Evolutionary conservation across 2,888 invertebrate genomes (phyloP).

Genomic region (Argynnis bischoffii): DNA sequence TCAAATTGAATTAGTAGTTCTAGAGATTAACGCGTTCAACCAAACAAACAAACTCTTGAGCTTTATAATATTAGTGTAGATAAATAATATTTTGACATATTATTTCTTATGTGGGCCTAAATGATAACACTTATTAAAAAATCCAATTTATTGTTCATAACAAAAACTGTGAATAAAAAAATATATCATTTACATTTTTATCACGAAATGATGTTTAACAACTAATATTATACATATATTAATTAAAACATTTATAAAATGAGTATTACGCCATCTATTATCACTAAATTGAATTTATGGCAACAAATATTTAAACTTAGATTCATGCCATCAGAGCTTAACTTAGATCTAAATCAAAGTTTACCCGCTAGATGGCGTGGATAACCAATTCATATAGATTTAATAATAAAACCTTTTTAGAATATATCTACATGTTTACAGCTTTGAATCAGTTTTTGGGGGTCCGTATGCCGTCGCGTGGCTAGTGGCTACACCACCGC

Average conservation of each 20-base stretch:
- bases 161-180: constrained; percentile 25
- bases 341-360: constrained; percentile 23
- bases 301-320: constrained; percentile 23
- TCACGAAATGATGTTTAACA: constrained; percentile 28
- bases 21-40: too few species aligned
- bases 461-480: constrained; percentile 88
- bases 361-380: constrained; percentile 37
- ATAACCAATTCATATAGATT: constrained; percentile 33
- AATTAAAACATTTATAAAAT: constrained; percentile 14
- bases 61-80: too few species aligned
- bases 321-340: constrained; percentile 8
- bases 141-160: constrained; percentile 32
- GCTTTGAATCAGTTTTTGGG: constrained; percentile 71
- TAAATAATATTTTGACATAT: too few species aligned
- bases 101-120: not conserved
- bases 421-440: constrained; percentile 47
- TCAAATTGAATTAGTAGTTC: too few species aligned
- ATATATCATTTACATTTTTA: constrained; percentile 9
- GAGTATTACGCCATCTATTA: constrained; percentile 34
- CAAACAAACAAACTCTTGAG: too few species aligned
- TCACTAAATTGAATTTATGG: constrained; percentile 26
- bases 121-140: not conserved
- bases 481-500: constrained; percentile 87
- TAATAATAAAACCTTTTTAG: constrained; percentile 41
- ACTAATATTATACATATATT: constrained; percentile 21